Percentiles rank a stretch among this genome's conserved stretches.
Evolutionary conservation across 1,140 invertebrate genomes (phyloP).

Genomic region (Drosophila setifemur): DNA sequence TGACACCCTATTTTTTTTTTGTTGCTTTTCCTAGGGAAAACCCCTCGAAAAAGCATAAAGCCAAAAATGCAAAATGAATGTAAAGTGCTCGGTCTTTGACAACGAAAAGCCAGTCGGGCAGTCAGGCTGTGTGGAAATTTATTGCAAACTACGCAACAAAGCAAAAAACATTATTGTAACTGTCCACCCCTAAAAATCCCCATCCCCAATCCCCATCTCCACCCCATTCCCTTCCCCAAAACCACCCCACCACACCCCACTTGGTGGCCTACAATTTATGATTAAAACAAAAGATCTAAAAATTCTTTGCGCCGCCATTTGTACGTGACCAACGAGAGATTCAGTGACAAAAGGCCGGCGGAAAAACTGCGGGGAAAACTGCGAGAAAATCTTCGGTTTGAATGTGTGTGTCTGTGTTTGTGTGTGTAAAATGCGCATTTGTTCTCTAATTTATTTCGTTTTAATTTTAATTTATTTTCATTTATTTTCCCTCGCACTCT

Average conservation of each 20-base stretch:
- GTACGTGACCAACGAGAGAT: slow-evolving; percentile 50
- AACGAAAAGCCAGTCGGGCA: not conserved
- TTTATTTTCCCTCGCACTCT: not conserved
- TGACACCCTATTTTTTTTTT: not conserved
- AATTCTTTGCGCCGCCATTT: slow-evolving; percentile 37
- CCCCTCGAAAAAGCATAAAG: slow-evolving; percentile 34
- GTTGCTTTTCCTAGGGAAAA: not conserved
- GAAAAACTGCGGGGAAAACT: not conserved
- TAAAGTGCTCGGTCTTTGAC: slow-evolving; percentile 33
- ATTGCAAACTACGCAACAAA: slow-evolving; percentile 61
- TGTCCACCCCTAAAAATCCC: slow-evolving; percentile 7
- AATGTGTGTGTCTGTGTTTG: not conserved
- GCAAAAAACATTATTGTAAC: slow-evolving; percentile 43
- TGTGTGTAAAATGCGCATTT: slow-evolving; percentile 31
- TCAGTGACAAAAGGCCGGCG: slow-evolving; percentile 20
- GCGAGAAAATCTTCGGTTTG: slow-evolving; percentile 4
- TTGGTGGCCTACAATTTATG: slow-evolving; percentile 58
- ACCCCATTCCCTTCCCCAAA: not conserved
- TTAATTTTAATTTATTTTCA: slow-evolving; percentile 73
- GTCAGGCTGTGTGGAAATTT: slow-evolving; percentile 47
- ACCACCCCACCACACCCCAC: not conserved
- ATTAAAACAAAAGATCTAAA: slow-evolving; percentile 69
- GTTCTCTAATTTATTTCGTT: slow-evolving; percentile 66
- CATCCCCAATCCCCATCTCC: not conserved
- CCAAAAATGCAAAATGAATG: slow-evolving; percentile 74